Evolutionary conservation across 2,113 vertebrate species (phyloP), one percentile per base, ranked within the genome.

Genomic region (Cepphus grylle): DNA sequence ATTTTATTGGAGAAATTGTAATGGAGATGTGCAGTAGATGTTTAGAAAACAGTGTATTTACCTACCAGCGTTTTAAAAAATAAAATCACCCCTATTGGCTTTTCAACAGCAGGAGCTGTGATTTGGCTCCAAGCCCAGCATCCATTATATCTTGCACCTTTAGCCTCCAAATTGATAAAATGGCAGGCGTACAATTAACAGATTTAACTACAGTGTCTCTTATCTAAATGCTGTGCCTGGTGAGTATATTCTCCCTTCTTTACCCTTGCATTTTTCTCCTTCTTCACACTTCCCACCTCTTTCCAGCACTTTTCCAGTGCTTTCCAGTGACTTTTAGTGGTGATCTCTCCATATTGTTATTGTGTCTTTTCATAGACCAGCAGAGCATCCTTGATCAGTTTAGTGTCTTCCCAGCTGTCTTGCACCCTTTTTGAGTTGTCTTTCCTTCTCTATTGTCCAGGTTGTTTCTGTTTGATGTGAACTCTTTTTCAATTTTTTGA

Each of bases 41-140:
- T 94, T 92, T 85, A 83, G 73, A 61, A 91, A 92, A n/a, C 47
- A 79, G 74, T 38, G 22, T 61, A 12, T 86, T 91, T 89, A 88
- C 61, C 27, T 83, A 36, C n/a, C 18, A 47, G 27, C 63, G 34
- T 52, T 96, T 81, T 47, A 47, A 78, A 74, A 56, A 52, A 22
- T 65, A 49, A 81, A 78, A 90, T 15, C 42, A 43, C 19, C 34
- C 22, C 56, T 86, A 0, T 16, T 94, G 63, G 42, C 30, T 86
- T 84, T 62, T 82, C 23, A 84, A 32, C 47, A 91, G 50, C 86
- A 84, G 80, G 59, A 95, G 76, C 86, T 84, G 52, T 52, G 88
- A 92, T 91, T 87, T 95, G 95, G 77, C 82, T 85, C 36, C 22
- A 32, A 73, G 74, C 95, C 93, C 63, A 78, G 76, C 55, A 86